Evolutionary conservation across 1,140 invertebrate species (phyloP).

Genomic region (Harpegnathos saltator): DNA sequence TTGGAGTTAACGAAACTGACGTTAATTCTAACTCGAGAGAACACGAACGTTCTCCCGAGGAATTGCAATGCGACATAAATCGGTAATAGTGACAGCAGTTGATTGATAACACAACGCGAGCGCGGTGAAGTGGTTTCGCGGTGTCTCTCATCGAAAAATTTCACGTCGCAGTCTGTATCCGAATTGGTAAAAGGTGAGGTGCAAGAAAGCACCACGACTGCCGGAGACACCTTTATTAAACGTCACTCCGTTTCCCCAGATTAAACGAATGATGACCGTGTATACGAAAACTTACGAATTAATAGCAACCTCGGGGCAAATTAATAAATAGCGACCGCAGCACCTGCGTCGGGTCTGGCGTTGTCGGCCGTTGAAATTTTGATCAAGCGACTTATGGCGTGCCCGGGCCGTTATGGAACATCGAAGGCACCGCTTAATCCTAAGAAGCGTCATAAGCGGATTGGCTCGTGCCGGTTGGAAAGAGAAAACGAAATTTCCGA

Average conservation of each 20-base stretch:
- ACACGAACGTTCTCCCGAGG: too few relatives aligned
- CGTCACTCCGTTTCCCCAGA: neutral
- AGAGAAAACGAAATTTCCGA: conserved; percentile 67
- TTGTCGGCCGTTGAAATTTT: conserved; percentile 67
- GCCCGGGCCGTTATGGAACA: conserved; percentile 40
- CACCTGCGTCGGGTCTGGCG: conserved; percentile 18
- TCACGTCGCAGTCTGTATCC: too few relatives aligned
- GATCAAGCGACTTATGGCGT: conserved; percentile 60
- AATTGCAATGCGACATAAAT: too few relatives aligned
- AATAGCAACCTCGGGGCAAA: conserved; percentile 34
- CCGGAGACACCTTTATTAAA: neutral
- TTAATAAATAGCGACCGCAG: conserved; percentile 45
- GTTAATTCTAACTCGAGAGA: too few relatives aligned
- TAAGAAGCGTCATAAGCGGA: conserved; percentile 72
- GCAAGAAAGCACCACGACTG: neutral
- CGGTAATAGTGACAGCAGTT: too few relatives aligned
- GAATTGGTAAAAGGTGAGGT: neutral
- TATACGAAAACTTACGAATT: conserved; percentile 68
- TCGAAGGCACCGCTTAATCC: conserved; percentile 68
- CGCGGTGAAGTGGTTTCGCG: too few relatives aligned
- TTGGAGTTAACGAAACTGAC: too few relatives aligned
- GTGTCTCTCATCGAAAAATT: too few relatives aligned
- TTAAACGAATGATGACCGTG: conserved; percentile 3
- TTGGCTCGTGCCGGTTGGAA: conserved; percentile 49
- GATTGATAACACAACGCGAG: too few relatives aligned